Conservation (phyloP, 2,888 invertebrate species). For the Imbricaverruca yamaguchii region DNA sequence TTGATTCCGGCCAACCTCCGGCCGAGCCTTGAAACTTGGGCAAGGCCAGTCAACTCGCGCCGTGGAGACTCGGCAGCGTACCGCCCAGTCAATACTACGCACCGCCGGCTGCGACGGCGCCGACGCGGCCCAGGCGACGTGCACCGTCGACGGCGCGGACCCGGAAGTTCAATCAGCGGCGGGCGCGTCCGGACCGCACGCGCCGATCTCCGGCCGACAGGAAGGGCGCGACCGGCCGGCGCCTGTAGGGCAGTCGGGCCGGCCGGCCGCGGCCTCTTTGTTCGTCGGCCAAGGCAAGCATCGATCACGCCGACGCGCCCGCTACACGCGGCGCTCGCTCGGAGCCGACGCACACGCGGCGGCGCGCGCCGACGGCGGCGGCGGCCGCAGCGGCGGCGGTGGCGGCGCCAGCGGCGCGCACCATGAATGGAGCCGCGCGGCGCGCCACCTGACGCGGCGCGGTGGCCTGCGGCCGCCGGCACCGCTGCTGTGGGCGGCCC, state of each 20-base stretch:
- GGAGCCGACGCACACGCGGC: neutral
- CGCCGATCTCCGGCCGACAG: neutral
- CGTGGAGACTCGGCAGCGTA: neutral
- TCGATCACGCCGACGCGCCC: neutral
- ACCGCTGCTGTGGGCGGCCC: too few species aligned
- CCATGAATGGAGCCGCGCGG: too few species aligned
- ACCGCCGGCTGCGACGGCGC: neutral
- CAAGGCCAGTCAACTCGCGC: slow-evolving; percentile 18
- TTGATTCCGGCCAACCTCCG: neutral
- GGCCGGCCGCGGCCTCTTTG: neutral
- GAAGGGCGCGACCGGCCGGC: neutral
- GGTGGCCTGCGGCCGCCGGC: too few species aligned
- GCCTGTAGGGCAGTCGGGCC: neutral
- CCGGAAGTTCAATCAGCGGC: slow-evolving; percentile 9
- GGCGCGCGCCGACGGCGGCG: neutral
- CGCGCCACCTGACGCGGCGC: too few species aligned
- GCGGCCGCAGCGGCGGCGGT: neutral
- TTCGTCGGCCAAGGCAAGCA: neutral
- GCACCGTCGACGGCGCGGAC: neutral
- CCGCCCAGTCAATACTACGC: slow-evolving; percentile 15
- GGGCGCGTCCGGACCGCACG: neutral
- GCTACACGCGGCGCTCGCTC: neutral
- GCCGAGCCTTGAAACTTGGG: slow-evolving; percentile 15
- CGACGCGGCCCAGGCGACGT: neutral
- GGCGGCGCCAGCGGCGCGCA: too few species aligned